phyloP scores from a whole-genome alignment of 2,797 vertebrate species.

The Xiphorhynchus erythropygius region DNA sequence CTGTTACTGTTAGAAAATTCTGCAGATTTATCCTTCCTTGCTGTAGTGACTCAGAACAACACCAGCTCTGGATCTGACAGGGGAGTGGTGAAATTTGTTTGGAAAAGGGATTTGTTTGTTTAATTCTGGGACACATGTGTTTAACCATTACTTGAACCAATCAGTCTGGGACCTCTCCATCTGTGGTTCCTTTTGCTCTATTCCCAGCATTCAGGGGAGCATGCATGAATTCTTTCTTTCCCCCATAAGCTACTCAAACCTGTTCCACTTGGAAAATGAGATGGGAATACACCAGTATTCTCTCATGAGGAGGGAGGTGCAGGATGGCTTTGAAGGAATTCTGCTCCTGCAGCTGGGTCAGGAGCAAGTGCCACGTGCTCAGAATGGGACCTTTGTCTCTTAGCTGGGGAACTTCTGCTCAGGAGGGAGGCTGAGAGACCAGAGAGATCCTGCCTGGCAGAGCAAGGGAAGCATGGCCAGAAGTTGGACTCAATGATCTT shows the following conservation, averaged over 20 bases:
- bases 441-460: background rate
- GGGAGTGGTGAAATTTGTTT: background rate
- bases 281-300: background rate
- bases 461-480: background rate
- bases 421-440: background rate
- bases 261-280: background rate
- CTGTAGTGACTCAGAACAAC: background rate
- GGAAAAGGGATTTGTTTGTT: slow-evolving; percentile 11
- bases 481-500: background rate
- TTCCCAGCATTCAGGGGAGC: background rate
- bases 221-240: background rate
- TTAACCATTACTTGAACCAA: background rate
- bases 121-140: background rate
- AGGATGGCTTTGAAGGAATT: background rate
- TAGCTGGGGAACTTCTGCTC: background rate
- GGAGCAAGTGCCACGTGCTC: background rate
- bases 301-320: background rate
- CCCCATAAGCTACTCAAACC: background rate
- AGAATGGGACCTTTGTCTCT: background rate
- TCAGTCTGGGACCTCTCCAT: background rate
- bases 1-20: background rate
- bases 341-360: background rate
- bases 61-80: background rate
- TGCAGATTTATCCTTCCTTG: background rate
- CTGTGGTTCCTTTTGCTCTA: background rate